phyloP scores from a whole-genome alignment of 2,113 vertebrate species.

The Aptenodytes forsteri region DNA sequence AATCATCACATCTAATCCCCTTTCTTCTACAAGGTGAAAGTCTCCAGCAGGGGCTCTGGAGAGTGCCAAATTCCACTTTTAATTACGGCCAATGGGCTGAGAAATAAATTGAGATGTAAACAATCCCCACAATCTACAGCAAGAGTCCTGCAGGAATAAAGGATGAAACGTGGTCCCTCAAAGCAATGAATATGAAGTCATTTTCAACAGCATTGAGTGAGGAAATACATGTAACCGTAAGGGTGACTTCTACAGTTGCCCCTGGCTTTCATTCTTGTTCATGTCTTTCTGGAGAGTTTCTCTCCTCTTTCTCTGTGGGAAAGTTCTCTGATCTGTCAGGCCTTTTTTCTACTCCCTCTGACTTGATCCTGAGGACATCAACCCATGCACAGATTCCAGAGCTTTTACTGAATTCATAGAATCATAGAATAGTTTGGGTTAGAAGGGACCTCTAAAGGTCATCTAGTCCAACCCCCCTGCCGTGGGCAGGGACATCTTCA shows the following conservation, averaged over 20 bases:
- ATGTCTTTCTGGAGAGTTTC: background rate
- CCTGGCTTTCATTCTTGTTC: background rate
- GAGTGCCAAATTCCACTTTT: constrained; percentile 2
- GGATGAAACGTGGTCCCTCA: background rate
- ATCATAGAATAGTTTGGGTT: no score
- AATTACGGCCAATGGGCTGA: background rate
- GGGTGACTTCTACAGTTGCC: background rate
- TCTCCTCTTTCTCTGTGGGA: background rate
- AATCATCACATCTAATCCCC: background rate
- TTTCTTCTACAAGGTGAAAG: constrained; percentile 14
- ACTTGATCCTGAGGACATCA: background rate
- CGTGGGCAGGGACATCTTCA: no score
- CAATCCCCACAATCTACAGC: background rate
- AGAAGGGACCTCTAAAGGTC: no score
- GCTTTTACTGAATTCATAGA: background rate
- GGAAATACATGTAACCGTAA: background rate
- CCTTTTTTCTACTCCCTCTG: background rate
- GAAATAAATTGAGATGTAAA: constrained; percentile 18
- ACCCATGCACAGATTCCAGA: background rate
- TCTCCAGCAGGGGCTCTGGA: background rate
- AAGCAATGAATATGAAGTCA: background rate
- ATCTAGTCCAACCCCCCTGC: no score
- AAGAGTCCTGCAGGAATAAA: background rate
- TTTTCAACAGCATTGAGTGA: background rate
- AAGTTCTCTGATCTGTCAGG: background rate